Conservation (phyloP, 2,888 invertebrate species). For the Hypselothyrea guttata region DNA sequence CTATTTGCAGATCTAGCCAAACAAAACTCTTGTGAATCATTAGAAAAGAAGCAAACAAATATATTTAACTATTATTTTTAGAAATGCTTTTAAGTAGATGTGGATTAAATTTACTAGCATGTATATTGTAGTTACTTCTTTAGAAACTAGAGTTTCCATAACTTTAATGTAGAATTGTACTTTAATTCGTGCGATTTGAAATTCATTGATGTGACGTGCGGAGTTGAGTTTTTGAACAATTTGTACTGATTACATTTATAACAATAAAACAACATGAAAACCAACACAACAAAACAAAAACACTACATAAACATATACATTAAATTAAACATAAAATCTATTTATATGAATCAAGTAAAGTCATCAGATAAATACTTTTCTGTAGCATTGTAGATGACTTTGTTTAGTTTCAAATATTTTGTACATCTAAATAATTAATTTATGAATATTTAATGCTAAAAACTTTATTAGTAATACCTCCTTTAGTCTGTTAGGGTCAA, state of each 20-base stretch:
- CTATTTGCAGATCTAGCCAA: no score
- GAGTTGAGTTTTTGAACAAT: constrained; percentile 40
- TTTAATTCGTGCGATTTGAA: not conserved
- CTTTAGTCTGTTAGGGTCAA: constrained; percentile 16
- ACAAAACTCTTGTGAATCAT: no score
- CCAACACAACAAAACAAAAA: constrained; percentile 44
- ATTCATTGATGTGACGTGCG: constrained; percentile 21
- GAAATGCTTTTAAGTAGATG: not conserved
- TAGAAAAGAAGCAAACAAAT: no score
- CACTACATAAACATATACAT: constrained; percentile 37
- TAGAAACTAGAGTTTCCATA: not conserved
- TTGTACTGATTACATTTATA: constrained; percentile 70
- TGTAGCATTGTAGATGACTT: constrained; percentile 6
- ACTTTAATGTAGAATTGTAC: not conserved
- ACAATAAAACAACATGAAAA: constrained; percentile 10
- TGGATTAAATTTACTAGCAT: not conserved
- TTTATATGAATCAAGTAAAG: constrained; percentile 39
- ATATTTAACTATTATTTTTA: no score
- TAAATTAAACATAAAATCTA: constrained; percentile 49
- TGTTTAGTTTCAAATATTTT: constrained; percentile 55
- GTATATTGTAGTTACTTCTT: not conserved
- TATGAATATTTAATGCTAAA: constrained; percentile 40
- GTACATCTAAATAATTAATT: constrained; percentile 54
- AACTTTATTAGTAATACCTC: constrained; percentile 11
- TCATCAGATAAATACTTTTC: constrained; percentile 40